Evolutionary conservation across 2,888 invertebrate genomes (phyloP).

Genomic region (Ormyrus rosae): DNA sequence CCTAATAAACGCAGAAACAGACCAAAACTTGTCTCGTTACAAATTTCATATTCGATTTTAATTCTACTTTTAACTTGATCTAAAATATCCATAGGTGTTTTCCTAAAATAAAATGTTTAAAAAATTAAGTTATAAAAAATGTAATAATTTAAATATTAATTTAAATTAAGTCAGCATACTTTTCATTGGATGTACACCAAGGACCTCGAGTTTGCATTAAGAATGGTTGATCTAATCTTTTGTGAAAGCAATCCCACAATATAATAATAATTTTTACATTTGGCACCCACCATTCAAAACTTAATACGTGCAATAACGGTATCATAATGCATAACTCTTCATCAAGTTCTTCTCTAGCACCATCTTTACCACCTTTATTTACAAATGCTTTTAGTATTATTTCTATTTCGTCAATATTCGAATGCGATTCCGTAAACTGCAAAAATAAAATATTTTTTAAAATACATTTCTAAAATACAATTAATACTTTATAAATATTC

Average conservation of each 20-base stretch:
- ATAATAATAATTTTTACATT: slow-evolving; percentile 77
- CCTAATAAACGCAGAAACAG: slow-evolving; percentile 77
- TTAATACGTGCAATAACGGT: slow-evolving; percentile 73
- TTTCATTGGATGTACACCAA: slow-evolving; percentile 74
- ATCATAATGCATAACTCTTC: slow-evolving; percentile 76
- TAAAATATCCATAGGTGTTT: slow-evolving; percentile 67
- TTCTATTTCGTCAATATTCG: slow-evolving; percentile 77
- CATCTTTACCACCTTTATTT: slow-evolving; percentile 71
- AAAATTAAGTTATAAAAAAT: neutral
- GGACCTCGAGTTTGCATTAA: slow-evolving; percentile 75
- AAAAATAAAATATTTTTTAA: slow-evolving; percentile 35
- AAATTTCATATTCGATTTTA: slow-evolving; percentile 61
- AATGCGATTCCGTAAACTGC: slow-evolving; percentile 46
- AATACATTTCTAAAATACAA: slow-evolving; percentile 28
- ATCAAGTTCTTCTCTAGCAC: slow-evolving; percentile 74
- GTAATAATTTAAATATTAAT: slow-evolving; percentile 1
- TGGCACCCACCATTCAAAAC: slow-evolving; percentile 77
- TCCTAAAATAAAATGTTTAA: slow-evolving; percentile 58
- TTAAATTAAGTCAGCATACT: slow-evolving; percentile 63
- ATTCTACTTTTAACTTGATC: slow-evolving; percentile 74
- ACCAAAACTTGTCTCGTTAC: slow-evolving; percentile 76
- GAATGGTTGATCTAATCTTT: slow-evolving; percentile 78
- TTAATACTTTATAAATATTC: slow-evolving; percentile 11
- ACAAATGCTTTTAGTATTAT: slow-evolving; percentile 76
- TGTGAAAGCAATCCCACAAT: slow-evolving; percentile 80